phyloP scores from a whole-genome alignment of 2,888 invertebrate genomes.

The Meliscaeva auricollis region DNA sequence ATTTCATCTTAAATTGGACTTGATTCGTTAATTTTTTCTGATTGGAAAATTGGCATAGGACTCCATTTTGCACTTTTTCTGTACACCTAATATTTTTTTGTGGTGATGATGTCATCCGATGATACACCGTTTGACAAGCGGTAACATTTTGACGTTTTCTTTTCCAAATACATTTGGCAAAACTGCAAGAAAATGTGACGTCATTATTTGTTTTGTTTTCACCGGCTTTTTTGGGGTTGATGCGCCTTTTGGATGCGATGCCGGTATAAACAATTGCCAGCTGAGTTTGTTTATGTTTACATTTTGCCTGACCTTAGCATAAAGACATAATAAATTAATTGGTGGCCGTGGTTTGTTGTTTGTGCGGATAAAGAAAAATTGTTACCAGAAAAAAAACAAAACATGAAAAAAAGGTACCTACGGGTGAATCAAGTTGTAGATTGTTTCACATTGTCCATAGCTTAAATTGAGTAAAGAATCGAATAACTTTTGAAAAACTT shows the following conservation, averaged over 20 bases:
- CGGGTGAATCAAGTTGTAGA: too few relatives aligned
- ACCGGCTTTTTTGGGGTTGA: slow-evolving; percentile 30
- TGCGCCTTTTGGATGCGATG: slow-evolving; percentile 54
- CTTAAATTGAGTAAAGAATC: too few relatives aligned
- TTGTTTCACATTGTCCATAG: too few relatives aligned
- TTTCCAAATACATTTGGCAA: slow-evolving; percentile 39
- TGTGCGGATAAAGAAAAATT: too few relatives aligned
- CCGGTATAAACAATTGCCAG: slow-evolving; percentile 74
- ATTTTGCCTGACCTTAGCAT: neutral
- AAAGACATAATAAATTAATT: neutral
- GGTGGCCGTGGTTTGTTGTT: too few relatives aligned
- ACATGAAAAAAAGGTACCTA: too few relatives aligned
- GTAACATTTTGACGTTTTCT: slow-evolving; percentile 53
- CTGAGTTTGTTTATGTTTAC: slow-evolving; percentile 62
- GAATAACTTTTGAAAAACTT: too few relatives aligned
- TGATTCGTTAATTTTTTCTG: neutral
- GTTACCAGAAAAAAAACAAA: too few relatives aligned
- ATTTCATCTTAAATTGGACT: neutral
- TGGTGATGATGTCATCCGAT: slow-evolving; percentile 67
- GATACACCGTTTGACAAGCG: slow-evolving; percentile 71
- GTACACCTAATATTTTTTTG: neutral
- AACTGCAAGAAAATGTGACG: slow-evolving; percentile 75
- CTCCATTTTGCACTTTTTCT: slow-evolving; percentile 21
- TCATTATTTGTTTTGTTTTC: slow-evolving; percentile 53
- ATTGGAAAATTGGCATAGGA: slow-evolving; percentile 35